A percentile compares a stretch with the other conserved stretches of the same genome.
Evolutionary conservation across 2,888 invertebrate genomes (phyloP).

Genomic region (Chymomyza amoena): DNA sequence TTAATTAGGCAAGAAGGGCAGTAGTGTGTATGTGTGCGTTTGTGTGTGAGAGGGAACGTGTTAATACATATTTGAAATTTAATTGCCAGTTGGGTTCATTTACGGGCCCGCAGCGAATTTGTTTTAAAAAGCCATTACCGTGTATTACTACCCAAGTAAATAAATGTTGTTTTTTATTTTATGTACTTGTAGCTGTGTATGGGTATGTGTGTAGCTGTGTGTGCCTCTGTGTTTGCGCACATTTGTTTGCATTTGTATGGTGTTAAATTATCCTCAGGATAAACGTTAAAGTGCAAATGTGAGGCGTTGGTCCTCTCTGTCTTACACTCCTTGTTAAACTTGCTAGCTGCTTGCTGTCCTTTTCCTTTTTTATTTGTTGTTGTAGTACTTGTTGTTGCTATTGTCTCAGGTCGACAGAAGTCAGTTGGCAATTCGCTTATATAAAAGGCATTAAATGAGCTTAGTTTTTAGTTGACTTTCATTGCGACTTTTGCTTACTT

Average conservation of each 20-base stretch:
- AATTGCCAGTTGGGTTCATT: slow-evolving; percentile 58
- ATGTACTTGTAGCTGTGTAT: neutral
- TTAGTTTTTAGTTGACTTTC: slow-evolving; percentile 70
- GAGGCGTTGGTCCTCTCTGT: neutral
- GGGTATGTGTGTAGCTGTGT: neutral
- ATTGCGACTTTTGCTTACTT: slow-evolving; percentile 66
- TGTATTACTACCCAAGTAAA: slow-evolving; percentile 70
- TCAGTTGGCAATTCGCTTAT: slow-evolving; percentile 52
- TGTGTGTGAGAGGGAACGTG: neutral
- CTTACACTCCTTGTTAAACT: neutral
- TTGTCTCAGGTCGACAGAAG: slow-evolving; percentile 16
- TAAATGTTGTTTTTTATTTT: slow-evolving; percentile 52
- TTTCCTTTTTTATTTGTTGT: neutral
- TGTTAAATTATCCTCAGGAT: slow-evolving; percentile 72
- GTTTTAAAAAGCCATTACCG: slow-evolving; percentile 72
- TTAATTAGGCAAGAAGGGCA: slow-evolving; percentile 61
- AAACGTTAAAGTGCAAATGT: slow-evolving; percentile 68
- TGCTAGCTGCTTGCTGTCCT: slow-evolving; percentile 24
- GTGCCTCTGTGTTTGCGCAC: slow-evolving; percentile 35
- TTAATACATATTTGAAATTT: slow-evolving; percentile 43
- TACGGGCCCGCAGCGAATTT: slow-evolving; percentile 69
- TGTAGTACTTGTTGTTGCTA: slow-evolving; percentile 23
- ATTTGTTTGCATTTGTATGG: slow-evolving; percentile 70
- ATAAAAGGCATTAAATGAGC: slow-evolving; percentile 69
- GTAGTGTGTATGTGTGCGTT: slow-evolving; percentile 9